Evolutionary conservation across 2,113 vertebrate genomes (phyloP).

Genomic region (Agelaius phoeniceus): DNA sequence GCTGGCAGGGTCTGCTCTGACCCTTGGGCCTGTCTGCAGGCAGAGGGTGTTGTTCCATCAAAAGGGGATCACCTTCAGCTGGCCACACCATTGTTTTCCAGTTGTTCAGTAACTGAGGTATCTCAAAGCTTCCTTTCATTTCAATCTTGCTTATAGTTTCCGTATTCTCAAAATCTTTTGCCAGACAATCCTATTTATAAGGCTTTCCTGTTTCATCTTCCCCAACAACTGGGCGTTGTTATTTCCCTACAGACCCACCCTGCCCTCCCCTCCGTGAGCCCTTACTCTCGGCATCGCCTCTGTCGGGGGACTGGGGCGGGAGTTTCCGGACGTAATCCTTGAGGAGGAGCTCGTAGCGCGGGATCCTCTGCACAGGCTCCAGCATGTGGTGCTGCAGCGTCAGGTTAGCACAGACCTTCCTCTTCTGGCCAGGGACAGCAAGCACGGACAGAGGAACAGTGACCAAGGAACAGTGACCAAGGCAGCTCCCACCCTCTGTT

Average conservation of each 20-base stretch:
- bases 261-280: neutral
- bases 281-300: conserved; percentile 80
- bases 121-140: too few species aligned
- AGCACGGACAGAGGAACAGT: neutral
- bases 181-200: too few species aligned
- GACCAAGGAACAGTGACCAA: neutral
- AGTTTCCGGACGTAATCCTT: conserved; percentile 87
- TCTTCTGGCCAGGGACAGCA: conserved; percentile 64
- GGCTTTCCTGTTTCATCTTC: too few species aligned
- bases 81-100: too few species aligned
- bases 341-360: conserved; percentile 88
- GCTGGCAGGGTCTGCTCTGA: too few species aligned
- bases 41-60: too few species aligned
- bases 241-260: neutral
- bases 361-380: conserved; percentile 91
- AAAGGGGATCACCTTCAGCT: too few species aligned
- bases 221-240: neutral
- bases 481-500: neutral
- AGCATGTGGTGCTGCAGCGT: conserved; percentile 83
- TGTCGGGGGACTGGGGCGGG: conserved; percentile 75
- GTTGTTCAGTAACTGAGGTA: too few species aligned
- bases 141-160: too few species aligned
- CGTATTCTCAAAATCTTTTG: too few species aligned
- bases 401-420: conserved; percentile 78
- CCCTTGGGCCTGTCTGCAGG: too few species aligned